Base-by-base conservation (phyloP, 2,888 invertebrate species). In the Perithous albicinctus region DNA sequence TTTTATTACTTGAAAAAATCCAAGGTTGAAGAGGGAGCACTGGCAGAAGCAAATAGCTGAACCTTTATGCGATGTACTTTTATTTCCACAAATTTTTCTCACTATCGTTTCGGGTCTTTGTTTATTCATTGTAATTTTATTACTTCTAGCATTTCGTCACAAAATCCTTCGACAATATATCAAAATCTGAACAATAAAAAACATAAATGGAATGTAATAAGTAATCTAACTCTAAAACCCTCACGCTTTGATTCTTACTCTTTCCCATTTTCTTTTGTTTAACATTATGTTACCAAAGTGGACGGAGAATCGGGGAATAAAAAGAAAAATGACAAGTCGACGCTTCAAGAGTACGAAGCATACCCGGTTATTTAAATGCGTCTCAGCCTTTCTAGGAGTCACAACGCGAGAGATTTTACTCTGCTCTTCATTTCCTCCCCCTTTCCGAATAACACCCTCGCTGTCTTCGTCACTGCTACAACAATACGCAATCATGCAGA, bases 401-500 rank as follows among this genome's bases (percentile, higher is more conserved):
- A 51, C 74, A 67, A 48, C 64, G 56, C 38, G 46, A 66, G 66
- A 61, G 29, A 61, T 59, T 18, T 69, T 78, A 48, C 63, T 64
- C 63, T 35, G 46, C 43, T 29, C 32, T 56, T 51, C 69, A 51
- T 54, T 66, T 35, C 35, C 48, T 41, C 56, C 18, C 35, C 56
- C 20, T 43, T 54, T n/a, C 10, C 56, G 29, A 66, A 51, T 26
- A 43, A 18, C 67, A 15, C 20, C 66, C 66, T 35, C 75, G 29
- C 54, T 18, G 56, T 63, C 67, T 74, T 66, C 63, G 54, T 73
- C 85, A 81, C 54, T 54, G 74, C 77, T 85, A 79, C 78, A 85
- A 88, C 88, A 88, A 88, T 88, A 88, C 87, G 82, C 86, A 85
- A 86, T 88, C 88, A 88, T 88, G 88, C 86, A 87, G 85, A 86